Evolutionary conservation across 2,797 vertebrate genomes (phyloP).

Genomic region (Columba guinea): DNA sequence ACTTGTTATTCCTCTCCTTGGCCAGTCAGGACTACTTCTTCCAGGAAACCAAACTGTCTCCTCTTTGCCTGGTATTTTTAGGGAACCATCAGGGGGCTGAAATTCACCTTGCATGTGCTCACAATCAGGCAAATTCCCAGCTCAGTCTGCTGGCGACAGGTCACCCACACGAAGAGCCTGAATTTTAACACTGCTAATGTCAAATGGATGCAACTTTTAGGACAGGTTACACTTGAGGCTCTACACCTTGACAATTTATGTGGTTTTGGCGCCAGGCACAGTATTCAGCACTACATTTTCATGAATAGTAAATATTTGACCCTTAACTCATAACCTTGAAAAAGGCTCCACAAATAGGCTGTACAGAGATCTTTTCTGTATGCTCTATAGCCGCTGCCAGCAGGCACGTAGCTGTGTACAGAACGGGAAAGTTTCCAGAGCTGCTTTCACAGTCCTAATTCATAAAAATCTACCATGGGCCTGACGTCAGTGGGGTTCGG

Average conservation of each 20-base stretch:
- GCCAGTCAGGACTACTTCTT: background rate
- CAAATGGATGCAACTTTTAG: background rate
- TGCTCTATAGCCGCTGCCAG: background rate
- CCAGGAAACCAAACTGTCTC: background rate
- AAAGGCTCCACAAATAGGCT: background rate
- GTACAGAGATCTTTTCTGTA: background rate
- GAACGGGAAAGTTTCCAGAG: background rate
- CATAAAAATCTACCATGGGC: background rate
- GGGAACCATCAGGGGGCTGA: background rate
- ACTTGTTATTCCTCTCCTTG: background rate
- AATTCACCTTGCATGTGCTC: background rate
- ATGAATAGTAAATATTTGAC: slow-evolving; percentile 18
- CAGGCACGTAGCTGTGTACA: background rate
- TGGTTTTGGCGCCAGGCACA: background rate
- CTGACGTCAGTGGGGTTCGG: background rate
- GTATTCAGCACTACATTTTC: background rate
- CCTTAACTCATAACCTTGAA: slow-evolving; percentile 7
- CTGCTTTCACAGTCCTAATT: background rate
- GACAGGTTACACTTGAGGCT: background rate
- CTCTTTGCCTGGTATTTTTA: background rate
- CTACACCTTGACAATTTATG: background rate
- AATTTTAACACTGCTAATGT: background rate
- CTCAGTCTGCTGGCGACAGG: fast-evolving
- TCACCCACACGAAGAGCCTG: background rate
- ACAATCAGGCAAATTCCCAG: background rate